Evolutionary conservation across 2,888 invertebrate species (phyloP).

Genomic region (Drosophila mercatorum): DNA sequence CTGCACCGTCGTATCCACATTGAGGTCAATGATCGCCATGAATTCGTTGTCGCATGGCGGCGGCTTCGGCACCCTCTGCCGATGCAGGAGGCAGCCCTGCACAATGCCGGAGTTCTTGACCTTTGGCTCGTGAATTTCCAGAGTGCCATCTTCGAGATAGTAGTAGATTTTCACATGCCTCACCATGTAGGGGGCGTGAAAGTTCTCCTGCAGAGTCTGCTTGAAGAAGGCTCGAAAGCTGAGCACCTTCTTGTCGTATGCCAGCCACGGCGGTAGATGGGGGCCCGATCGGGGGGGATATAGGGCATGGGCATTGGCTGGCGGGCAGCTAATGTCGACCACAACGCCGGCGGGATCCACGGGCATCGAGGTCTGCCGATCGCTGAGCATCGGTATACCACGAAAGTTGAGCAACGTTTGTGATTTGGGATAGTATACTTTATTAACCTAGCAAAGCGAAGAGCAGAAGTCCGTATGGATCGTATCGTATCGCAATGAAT

Average conservation of each 20-base stretch:
- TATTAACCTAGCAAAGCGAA: slow-evolving; percentile 44
- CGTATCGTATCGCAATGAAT: background rate
- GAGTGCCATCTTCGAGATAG: slow-evolving; percentile 95
- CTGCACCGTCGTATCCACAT: slow-evolving; percentile 91
- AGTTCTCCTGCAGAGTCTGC: slow-evolving; percentile 89
- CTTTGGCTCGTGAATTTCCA: slow-evolving; percentile 93
- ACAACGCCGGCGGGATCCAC: slow-evolving; percentile 85
- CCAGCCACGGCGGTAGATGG: slow-evolving; percentile 93
- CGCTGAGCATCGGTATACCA: slow-evolving; percentile 87
- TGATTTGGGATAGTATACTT: slow-evolving; percentile 85
- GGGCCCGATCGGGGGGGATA: slow-evolving; percentile 91
- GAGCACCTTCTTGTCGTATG: slow-evolving; percentile 93
- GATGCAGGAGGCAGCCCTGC: slow-evolving; percentile 92
- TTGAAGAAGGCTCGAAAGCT: slow-evolving; percentile 84
- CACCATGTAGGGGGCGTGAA: slow-evolving; percentile 88
- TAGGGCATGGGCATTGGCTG: slow-evolving; percentile 88
- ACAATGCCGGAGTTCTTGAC: slow-evolving; percentile 93
- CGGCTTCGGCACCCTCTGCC: slow-evolving; percentile 92
- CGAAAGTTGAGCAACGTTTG: slow-evolving; percentile 87
- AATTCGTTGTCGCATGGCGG: slow-evolving; percentile 90
- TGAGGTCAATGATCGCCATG: slow-evolving; percentile 93
- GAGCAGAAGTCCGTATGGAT: background rate
- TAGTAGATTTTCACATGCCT: slow-evolving; percentile 93
- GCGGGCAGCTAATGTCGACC: slow-evolving; percentile 84
- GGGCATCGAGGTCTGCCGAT: slow-evolving; percentile 86